Base-by-base conservation (phyloP, 2,888 invertebrate genomes). In the Perizoma flavofasciatum region DNA sequence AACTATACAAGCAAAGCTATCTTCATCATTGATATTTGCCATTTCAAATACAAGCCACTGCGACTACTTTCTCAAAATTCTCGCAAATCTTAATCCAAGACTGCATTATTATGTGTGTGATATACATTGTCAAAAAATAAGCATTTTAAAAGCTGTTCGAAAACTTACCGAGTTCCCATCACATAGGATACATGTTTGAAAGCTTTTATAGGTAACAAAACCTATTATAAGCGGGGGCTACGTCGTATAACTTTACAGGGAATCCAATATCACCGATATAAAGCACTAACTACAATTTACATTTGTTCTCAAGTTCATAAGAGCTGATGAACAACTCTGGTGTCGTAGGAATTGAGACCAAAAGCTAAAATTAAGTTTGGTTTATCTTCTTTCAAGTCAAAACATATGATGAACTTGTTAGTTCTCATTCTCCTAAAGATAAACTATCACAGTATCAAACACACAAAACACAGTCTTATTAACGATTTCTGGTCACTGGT, bases 401-500 rank as follows among this genome's bases (percentile, higher is more conserved):
- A 41, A n/a, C 9, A 6, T 11, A 22, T 5, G 5, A 55, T 56
- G 55, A 50, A 59, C 59, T 63, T 53, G 58, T 66, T 70, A 70
- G 35, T 61, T 54, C 54, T 66, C 62, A 67, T 55, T 47, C 43
- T 55, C 40, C 61, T 62, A 60, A 64, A 44, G 62, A n/a, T n/a
- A n/a, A n/a, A 73, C 63, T 70, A 67, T 73, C 71, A 70, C 68
- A 74, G 79, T 85, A 83, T 83, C 78, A 79, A 72, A 85, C 85
- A 85, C 84, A 85, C 83, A 85, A 82, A 88, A 86, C 83, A 86
- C 87, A 87, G 83, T 84, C 82, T 84, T 77, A 49, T 59, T 47
- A 60, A 73, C 78, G 79, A 73, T 67, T 59, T 62, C 63, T 67
- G 77, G 73, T 86, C 78, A 83, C 78, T 71, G 71, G 67, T 49